These are phyloP conservation scores for Enteromius trimaculatus DNA, from an alignment of 2,797 vertebrate species.

Conservation along the genomic window DNA sequence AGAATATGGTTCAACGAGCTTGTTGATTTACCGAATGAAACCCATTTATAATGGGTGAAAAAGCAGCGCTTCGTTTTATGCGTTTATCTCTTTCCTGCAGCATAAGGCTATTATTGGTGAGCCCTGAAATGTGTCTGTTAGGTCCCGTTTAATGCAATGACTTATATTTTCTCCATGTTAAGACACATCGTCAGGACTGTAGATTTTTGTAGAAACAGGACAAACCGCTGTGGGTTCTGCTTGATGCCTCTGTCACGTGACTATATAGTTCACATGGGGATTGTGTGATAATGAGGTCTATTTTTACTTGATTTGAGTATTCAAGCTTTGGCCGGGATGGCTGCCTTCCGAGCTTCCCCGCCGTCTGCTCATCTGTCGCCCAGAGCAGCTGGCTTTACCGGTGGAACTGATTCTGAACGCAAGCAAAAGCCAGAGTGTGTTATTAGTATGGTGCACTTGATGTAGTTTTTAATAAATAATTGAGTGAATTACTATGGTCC, in stretches of 20 bases:
- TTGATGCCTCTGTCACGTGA: slow-evolving; percentile 22
- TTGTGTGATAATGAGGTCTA: slow-evolving; percentile 54
- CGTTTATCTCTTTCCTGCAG: neutral
- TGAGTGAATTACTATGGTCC: neutral
- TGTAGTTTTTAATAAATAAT: neutral
- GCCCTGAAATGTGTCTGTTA: neutral
- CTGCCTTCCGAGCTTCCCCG: slow-evolving; percentile 38
- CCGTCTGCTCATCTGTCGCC: slow-evolving; percentile 48
- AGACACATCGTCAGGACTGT: neutral
- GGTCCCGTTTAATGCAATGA: neutral
- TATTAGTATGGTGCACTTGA: neutral
- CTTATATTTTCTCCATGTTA: neutral
- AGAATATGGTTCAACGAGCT: slow-evolving; percentile 13
- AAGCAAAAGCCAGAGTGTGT: neutral
- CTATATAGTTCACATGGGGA: slow-evolving; percentile 40
- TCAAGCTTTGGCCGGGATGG: slow-evolving; percentile 37
- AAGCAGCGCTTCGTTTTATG: neutral
- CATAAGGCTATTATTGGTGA: neutral
- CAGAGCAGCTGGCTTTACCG: slow-evolving; percentile 37
- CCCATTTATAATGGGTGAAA: neutral
- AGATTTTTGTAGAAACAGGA: slow-evolving; percentile 27
- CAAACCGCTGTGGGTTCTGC: neutral
- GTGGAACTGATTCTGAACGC: neutral
- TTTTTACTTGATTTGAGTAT: slow-evolving; percentile 59
- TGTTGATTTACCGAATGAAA: slow-evolving; percentile 27